Evolutionary conservation across 2,888 invertebrate species (phyloP).

Genomic region (Synergus laeviventris): DNA sequence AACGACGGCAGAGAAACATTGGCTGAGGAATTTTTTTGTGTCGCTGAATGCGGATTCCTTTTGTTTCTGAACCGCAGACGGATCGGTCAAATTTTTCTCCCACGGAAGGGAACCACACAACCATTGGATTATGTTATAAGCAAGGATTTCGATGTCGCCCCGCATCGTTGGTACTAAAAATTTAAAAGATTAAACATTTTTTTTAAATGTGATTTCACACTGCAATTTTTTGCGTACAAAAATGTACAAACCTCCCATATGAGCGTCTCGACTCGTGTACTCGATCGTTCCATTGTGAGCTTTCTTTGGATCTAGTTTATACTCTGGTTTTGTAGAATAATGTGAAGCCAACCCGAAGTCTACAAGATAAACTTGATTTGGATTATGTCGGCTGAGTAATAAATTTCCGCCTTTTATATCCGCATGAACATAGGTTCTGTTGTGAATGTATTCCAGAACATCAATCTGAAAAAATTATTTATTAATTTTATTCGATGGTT

Average conservation of each 20-base stretch:
- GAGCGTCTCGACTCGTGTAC: slow-evolving; percentile 97
- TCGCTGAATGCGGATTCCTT: slow-evolving; percentile 84
- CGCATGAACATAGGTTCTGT: slow-evolving; percentile 93
- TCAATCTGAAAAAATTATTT: slow-evolving; percentile 81
- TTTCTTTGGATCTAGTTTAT: slow-evolving; percentile 91
- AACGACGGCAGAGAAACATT: slow-evolving; percentile 73
- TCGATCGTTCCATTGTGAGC: slow-evolving; percentile 99
- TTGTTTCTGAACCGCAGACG: slow-evolving; percentile 81
- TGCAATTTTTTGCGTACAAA: not conserved
- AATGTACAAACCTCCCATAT: slow-evolving; percentile 81
- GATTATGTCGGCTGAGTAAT: slow-evolving; percentile 83
- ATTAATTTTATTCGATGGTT: not conserved
- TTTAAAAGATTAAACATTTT: not conserved
- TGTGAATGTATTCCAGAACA: slow-evolving; percentile 94
- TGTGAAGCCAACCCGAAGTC: slow-evolving; percentile 95
- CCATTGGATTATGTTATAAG: slow-evolving; percentile 96
- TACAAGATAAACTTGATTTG: slow-evolving; percentile 88
- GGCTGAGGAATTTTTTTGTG: slow-evolving; percentile 74
- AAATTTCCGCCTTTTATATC: slow-evolving; percentile 98
- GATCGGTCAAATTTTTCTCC: slow-evolving; percentile 83
- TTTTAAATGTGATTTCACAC: not conserved
- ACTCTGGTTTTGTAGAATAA: slow-evolving; percentile 84
- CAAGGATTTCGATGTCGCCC: slow-evolving; percentile 95
- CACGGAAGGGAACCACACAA: slow-evolving; percentile 89
- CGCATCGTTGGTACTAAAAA: slow-evolving; percentile 86